Percentiles rank a stretch among this genome's conserved stretches.
Conservation (phyloP, 2,888 invertebrate species). For the Parthenolecanium corni region DNA sequence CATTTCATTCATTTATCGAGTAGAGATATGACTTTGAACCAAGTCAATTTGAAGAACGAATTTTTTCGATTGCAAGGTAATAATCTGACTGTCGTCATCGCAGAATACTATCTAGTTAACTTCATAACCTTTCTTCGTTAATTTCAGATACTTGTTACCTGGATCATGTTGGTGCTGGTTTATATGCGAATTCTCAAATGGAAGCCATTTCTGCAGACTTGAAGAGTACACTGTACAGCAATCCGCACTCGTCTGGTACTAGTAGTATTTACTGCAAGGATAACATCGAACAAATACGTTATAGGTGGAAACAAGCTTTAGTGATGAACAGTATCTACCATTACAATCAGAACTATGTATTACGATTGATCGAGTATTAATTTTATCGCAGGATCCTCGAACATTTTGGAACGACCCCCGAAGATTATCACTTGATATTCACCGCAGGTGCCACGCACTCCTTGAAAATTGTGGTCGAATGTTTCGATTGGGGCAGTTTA, state of each 20-base stretch:
- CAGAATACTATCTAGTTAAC: too few species aligned
- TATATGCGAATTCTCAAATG: slow-evolving; percentile 68
- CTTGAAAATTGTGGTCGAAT: slow-evolving; percentile 70
- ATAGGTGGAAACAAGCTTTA: slow-evolving; percentile 43
- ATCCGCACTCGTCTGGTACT: slow-evolving; percentile 69
- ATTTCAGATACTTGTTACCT: slow-evolving; percentile 60
- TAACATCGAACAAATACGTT: slow-evolving; percentile 70
- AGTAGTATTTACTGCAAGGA: slow-evolving; percentile 71
- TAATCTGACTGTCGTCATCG: too few species aligned
- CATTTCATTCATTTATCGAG: too few species aligned
- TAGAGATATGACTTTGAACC: too few species aligned
- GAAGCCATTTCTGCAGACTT: slow-evolving; percentile 53
- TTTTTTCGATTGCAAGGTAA: too few species aligned
- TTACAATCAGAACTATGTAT: too few species aligned
- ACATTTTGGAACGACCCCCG: slow-evolving; percentile 67
- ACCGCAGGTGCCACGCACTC: slow-evolving; percentile 88
- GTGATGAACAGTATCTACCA: background rate
- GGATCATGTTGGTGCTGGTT: slow-evolving; percentile 78
- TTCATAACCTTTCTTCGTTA: too few species aligned
- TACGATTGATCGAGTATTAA: background rate
- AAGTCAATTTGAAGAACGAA: too few species aligned
- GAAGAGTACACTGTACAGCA: slow-evolving; percentile 63
- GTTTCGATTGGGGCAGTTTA: slow-evolving; percentile 48
- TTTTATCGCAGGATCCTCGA: slow-evolving; percentile 53
- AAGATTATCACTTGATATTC: slow-evolving; percentile 79